Percentiles rank a stretch among this genome's conserved stretches.
Conservation (phyloP, 2,888 invertebrate species). For the Drosophila longiperda region DNA sequence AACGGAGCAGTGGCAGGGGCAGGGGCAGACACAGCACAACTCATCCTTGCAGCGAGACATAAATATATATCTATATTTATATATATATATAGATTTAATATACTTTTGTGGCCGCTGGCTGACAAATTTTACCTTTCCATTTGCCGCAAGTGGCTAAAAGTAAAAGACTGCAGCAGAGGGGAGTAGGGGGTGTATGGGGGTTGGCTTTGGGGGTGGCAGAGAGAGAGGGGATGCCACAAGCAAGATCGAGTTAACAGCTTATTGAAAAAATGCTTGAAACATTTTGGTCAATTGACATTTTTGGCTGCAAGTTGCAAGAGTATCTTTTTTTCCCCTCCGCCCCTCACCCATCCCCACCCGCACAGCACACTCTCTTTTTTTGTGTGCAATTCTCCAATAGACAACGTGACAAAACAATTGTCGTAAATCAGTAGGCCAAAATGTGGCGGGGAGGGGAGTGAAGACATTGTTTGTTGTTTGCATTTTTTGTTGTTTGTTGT, state of each 20-base stretch:
- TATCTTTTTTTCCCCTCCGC: background rate
- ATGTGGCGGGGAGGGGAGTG: constrained; percentile 20
- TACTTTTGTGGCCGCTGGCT: constrained; percentile 26
- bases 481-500: constrained; percentile 46
- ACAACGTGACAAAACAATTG: constrained; percentile 80
- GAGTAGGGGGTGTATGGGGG: background rate
- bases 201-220: background rate
- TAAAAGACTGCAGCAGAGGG: background rate
- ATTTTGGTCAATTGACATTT: constrained; percentile 80
- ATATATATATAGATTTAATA: background rate
- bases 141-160: constrained; percentile 5
- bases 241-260: constrained; percentile 64
- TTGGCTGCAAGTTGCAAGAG: constrained; percentile 41
- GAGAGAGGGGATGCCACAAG: background rate
- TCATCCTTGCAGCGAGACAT: constrained; percentile 31
- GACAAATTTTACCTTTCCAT: constrained; percentile 45
- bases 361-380: background rate
- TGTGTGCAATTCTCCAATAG: constrained; percentile 46
- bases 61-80: constrained; percentile 8
- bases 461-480: constrained; percentile 22
- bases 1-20: too few species aligned
- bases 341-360: background rate
- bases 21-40: constrained; percentile 1
- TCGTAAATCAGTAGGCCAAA: constrained; percentile 74
- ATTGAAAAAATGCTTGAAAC: constrained; percentile 79